phyloP scores from a whole-genome alignment of 2,888 invertebrate genomes.

The Ephialtes manifestator region DNA sequence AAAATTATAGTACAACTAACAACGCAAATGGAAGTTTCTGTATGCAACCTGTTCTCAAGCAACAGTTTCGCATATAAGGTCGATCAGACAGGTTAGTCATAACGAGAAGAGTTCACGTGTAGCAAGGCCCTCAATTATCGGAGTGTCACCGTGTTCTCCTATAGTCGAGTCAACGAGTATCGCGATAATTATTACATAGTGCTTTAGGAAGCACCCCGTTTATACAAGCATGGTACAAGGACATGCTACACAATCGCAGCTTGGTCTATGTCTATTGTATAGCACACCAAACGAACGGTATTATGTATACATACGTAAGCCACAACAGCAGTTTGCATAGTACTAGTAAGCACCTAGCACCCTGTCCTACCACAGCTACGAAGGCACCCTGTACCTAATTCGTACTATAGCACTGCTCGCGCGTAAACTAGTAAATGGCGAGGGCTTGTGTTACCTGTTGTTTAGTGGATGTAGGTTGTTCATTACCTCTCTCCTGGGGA shows the following conservation, averaged over 20 bases:
- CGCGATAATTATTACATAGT: slow-evolving; percentile 48
- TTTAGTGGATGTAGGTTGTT: slow-evolving; percentile 78
- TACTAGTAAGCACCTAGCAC: slow-evolving; percentile 33
- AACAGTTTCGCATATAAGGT: neutral
- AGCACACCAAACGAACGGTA: neutral
- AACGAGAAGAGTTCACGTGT: slow-evolving; percentile 25
- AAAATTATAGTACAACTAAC: neutral
- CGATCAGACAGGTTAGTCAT: neutral
- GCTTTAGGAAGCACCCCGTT: slow-evolving; percentile 7
- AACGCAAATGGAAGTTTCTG: neutral
- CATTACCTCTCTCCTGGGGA: slow-evolving; percentile 80
- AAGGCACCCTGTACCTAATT: slow-evolving; percentile 41
- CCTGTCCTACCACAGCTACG: slow-evolving; percentile 21
- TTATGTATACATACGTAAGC: slow-evolving; percentile 29
- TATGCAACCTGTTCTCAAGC: neutral
- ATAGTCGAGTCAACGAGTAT: slow-evolving; percentile 2
- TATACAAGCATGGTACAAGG: neutral
- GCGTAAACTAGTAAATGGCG: slow-evolving; percentile 65
- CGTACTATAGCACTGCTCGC: slow-evolving; percentile 43
- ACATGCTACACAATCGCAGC: slow-evolving; percentile 20
- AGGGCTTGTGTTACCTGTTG: slow-evolving; percentile 74
- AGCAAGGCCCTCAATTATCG: slow-evolving; percentile 31
- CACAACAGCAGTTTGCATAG: slow-evolving; percentile 26
- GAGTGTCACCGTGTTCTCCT: slow-evolving; percentile 28
- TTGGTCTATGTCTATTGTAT: neutral